A percentile compares a stretch with the other conserved stretches of the same genome.
These are phyloP conservation scores for Oreochromis aureus DNA, from an alignment of 2,113 vertebrate genomes.

Conservation along the genomic window DNA sequence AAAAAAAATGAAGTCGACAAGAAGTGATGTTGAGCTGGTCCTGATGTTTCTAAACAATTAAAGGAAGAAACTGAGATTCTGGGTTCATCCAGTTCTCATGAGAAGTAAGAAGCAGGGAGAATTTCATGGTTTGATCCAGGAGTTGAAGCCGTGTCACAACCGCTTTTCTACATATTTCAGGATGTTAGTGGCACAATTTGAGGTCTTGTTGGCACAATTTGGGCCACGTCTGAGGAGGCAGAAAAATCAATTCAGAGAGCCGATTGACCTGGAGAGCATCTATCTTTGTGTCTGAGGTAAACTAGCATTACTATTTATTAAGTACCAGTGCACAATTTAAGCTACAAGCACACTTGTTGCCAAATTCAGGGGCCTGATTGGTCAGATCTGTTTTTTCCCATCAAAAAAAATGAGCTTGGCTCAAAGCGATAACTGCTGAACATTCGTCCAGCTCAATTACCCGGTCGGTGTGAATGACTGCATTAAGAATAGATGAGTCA, in stretches of 20 bases:
- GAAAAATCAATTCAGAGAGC: not conserved
- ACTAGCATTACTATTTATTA: not conserved
- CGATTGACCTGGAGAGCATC: not conserved
- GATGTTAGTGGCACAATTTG: not conserved
- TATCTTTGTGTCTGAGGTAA: not conserved
- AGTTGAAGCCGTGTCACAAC: not conserved
- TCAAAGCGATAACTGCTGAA: not conserved
- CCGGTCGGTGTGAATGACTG: not conserved
- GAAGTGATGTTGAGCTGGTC: not conserved
- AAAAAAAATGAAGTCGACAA: rapidly evolving
- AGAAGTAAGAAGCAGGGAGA: not conserved
- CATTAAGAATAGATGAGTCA: not conserved
- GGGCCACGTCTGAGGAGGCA: not conserved
- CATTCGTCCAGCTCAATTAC: not conserved
- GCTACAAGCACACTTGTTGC: not conserved
- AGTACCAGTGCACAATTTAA: not conserved
- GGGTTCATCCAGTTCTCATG: not conserved
- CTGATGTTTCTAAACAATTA: not conserved
- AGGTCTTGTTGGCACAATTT: not conserved
- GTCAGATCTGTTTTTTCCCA: not conserved
- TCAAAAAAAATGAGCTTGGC: not conserved
- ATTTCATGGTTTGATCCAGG: not conserved
- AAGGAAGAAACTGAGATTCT: not conserved
- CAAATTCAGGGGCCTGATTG: not conserved
- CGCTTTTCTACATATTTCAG: not conserved